Evolutionary conservation across 2,113 vertebrate species (phyloP), one percentile per base, ranked within the genome.

Genomic region (Saccopteryx leptura): DNA sequence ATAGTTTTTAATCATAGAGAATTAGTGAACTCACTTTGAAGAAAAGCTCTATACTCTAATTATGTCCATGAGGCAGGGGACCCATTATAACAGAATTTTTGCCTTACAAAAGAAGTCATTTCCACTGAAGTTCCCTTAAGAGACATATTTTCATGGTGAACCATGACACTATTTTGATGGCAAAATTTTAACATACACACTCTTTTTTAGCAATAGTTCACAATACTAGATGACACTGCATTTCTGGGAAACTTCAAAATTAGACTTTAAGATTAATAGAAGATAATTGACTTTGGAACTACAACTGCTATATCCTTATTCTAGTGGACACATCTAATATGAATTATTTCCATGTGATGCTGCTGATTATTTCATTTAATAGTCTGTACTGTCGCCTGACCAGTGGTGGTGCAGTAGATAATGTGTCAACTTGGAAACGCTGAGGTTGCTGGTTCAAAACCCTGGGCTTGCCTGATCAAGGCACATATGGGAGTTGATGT

Each of bases 11-110:
- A 93, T 94, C 24, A 84, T 76, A 33, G 12, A 75, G 56, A 80
- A 91, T 90, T 88, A 85, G 13, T 95, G 33, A 96, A 90, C 31
- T 89, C 0, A 0, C 23, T 93, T 75, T 90, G 46, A 96, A 92
- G 14, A 75, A 10, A 81, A 90, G 11, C 26, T 48, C 8, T 79
- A 65, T 9, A 48, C 8, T 87, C 14, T 89, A 81, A 91, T 88
- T 92, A 65, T 75, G 9, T 61, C n/a, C 60, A 76, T 60, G 48
- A 92, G 17, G 15, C 69, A 87, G 23, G 63, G 14, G 26, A 71
- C 7, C 15, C 33, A 87, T 90, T 86, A 82, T 71, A 87, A 61
- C 90, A 88, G 9, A 52, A 80, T 75, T 24, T 75, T 85, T 86
- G 31, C 21, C 33, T 82, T 71, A 60, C 33, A 54, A 91, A 95